Conservation (phyloP, 2,888 invertebrate genomes). For the Drosophila siamana region DNA sequence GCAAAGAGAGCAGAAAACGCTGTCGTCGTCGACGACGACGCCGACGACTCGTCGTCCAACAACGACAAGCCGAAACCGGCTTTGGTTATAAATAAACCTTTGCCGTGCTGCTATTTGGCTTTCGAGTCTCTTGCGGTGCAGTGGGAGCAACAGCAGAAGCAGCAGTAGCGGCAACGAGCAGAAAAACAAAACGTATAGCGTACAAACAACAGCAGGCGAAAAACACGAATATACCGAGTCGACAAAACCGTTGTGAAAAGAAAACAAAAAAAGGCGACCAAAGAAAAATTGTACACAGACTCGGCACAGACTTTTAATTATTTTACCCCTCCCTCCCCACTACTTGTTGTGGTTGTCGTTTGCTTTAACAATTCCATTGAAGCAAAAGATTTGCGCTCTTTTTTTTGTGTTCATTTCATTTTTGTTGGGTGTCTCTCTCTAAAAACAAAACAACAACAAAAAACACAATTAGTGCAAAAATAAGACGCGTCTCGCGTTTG, state of each 20-base stretch:
- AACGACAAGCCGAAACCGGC: slow-evolving; percentile 80
- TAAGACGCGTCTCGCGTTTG: slow-evolving; percentile 28
- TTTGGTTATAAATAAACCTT: slow-evolving; percentile 82
- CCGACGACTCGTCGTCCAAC: slow-evolving; percentile 38
- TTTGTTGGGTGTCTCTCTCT: slow-evolving; percentile 10
- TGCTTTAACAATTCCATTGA: slow-evolving; percentile 22
- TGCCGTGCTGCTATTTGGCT: slow-evolving; percentile 81
- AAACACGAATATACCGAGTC: slow-evolving; percentile 60
- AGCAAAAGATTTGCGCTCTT: slow-evolving; percentile 34
- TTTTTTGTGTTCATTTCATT: slow-evolving; percentile 12
- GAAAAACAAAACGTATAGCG: slow-evolving; percentile 25
- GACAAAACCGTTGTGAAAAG: slow-evolving; percentile 56
- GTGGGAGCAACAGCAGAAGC: slow-evolving; percentile 50
- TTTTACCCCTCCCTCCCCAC: slow-evolving; percentile 13
- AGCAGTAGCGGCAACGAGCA: not conserved
- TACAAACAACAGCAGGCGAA: slow-evolving; percentile 47
- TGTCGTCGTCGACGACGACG: slow-evolving; percentile 31
- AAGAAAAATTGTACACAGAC: slow-evolving; percentile 39
- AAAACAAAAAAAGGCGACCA: slow-evolving; percentile 39
- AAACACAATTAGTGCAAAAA: slow-evolving; percentile 31
- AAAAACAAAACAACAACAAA: slow-evolving; percentile 2
- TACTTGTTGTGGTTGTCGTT: slow-evolving; percentile 5
- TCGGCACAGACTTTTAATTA: slow-evolving; percentile 33
- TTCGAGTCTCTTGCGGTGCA: slow-evolving; percentile 79
- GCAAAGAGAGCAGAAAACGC: slow-evolving; percentile 36